Base-by-base conservation (phyloP, 2,797 vertebrate genomes). In the Poeciliopsis gracilis region DNA sequence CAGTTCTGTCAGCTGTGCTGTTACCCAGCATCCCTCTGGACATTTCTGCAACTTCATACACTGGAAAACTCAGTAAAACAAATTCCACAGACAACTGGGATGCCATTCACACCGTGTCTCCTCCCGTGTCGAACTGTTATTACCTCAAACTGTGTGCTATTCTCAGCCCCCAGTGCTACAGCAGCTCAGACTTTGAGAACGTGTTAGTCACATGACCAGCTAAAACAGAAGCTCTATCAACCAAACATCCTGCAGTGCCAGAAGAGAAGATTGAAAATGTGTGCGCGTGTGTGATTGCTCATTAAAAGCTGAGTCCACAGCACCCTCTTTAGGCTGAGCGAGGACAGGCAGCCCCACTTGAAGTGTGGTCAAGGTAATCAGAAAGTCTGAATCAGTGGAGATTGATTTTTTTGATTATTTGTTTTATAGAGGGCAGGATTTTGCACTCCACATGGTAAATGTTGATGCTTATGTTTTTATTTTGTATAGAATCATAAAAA, bases 291-390 rank as follows among this genome's bases (percentile, higher is more conserved):
- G 87, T 87, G 91, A 90, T 90, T 90, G 91, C 87, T 91, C 88
- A 92, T 89, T 92, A 93, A 94, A 95, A 82, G 83, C 93, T 93
- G 91, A 94, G 92, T 85, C 91, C 93, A 95, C 93, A 95, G 95
- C 94, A 78, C 95, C 95, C 95, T 96, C 96, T 95, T 88, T 92
- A 95, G 95, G 94, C 88, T 28, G 84, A 79, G 66, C 0, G 45
- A 73, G 91, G 87, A 86, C 9, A 76, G 45, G 84, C 86, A 89
- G 77, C 73, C 36, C 38, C 38, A 51, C 59, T n/a, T 61, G 72
- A 53, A 75, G 61, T 72, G 61, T 78, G 77, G 81, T 91, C 90
- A 90, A 53, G 57, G 57, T 71, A n/a, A 83, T 66, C 15, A 55
- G 36, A 75, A 75, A 71, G 74, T 83, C 45, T 66, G 16, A 72